Conservation (phyloP, 92 coral and sea anemone species). For the Heteractis magnifica region DNA sequence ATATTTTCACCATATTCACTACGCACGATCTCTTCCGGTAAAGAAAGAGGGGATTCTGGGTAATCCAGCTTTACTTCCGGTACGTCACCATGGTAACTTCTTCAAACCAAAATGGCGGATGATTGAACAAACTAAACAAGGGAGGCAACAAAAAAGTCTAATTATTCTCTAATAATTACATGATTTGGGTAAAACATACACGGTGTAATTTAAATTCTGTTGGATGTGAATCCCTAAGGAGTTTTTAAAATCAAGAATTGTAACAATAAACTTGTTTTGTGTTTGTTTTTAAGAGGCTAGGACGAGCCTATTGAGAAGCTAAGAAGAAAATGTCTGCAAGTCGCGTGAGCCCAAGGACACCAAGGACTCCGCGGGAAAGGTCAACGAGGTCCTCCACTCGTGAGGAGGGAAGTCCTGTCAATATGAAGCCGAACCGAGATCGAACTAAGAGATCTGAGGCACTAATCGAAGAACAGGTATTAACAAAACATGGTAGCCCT, state of each 20-base stretch:
- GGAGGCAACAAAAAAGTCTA: neutral
- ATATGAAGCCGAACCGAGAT: conserved; percentile 38
- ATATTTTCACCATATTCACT: too few species aligned
- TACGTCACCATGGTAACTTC: conserved; percentile 34
- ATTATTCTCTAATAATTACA: neutral
- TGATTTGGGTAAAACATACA: neutral
- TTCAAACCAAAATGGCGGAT: conserved; percentile 57
- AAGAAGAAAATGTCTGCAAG: neutral
- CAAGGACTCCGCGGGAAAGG: conserved; percentile 1
- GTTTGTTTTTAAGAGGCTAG: neutral
- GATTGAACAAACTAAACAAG: neutral
- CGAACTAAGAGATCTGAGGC: conserved; percentile 69
- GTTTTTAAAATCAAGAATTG: too few species aligned
- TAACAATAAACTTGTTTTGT: neutral
- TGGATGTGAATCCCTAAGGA: neutral
- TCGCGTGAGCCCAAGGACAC: conserved; percentile 11
- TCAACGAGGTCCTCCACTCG: neutral
- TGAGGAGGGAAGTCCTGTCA: conserved; percentile 10
- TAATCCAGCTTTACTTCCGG: conserved; percentile 31
- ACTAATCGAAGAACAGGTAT: conserved; percentile 73
- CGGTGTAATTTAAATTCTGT: neutral
- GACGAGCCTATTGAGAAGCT: neutral
- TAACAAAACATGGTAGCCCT: too few species aligned
- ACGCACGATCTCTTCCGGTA: conserved; percentile 13
- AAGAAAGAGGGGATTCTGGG: conserved; percentile 48